Evolutionary conservation across 2,113 vertebrate species (phyloP).

Genomic region (Carlito syrichta): DNA sequence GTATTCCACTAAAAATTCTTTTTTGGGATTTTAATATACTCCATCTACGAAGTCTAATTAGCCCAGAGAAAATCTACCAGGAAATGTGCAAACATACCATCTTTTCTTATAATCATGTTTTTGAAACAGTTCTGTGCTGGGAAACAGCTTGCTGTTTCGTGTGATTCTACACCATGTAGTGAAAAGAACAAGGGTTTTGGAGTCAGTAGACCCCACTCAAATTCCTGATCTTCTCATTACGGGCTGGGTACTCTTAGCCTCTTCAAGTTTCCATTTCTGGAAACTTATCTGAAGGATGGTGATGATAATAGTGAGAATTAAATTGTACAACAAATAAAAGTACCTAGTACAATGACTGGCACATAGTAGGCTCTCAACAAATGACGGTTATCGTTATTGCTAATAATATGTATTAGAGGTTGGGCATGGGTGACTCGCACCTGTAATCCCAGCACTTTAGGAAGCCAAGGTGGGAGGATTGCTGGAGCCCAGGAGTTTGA

Average conservation of each 20-base stretch:
- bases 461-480: too few relatives aligned
- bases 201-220: not conserved
- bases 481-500: too few relatives aligned
- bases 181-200: not conserved
- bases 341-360: not conserved
- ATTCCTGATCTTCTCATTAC: not conserved
- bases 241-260: not conserved
- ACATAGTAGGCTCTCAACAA: not conserved
- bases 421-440: too few relatives aligned
- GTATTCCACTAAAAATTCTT: not conserved
- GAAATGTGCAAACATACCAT: not conserved
- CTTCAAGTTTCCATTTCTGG: not conserved
- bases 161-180: not conserved
- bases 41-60: constrained; percentile 1
- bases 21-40: not conserved
- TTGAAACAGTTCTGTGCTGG: not conserved
- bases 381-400: not conserved
- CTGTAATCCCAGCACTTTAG: too few relatives aligned
- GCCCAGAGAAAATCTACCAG: not conserved
- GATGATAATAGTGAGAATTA: not conserved
- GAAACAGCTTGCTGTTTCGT: not conserved
- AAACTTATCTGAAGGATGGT: not conserved
- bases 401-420: not conserved
- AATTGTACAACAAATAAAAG: not conserved
- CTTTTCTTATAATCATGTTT: not conserved